Evolutionary conservation across 1,140 invertebrate species (phyloP).

Genomic region (Lepidostoma basale): DNA sequence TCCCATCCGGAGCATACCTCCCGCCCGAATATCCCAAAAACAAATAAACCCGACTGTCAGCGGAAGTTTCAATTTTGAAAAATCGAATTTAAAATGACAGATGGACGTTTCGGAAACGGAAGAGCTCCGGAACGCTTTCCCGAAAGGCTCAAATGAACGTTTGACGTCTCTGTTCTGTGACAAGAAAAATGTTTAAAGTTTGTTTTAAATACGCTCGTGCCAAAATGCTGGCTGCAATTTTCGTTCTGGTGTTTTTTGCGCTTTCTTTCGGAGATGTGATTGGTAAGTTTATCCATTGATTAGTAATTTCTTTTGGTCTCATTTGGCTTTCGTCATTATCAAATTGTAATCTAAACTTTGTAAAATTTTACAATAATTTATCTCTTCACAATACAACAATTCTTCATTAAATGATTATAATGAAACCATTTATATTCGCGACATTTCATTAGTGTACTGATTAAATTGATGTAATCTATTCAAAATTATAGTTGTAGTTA

Average conservation of each 20-base stretch:
- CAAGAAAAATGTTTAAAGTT: conserved; percentile 27
- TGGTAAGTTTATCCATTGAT: conserved; percentile 30
- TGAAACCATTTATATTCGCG: no score
- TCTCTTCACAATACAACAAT: no score
- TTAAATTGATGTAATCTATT: no score
- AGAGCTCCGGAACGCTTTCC: conserved; percentile 9
- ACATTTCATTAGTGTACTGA: no score
- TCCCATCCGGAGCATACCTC: background rate
- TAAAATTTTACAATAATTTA: no score
- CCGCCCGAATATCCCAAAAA: no score
- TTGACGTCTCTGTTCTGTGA: background rate
- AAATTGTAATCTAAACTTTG: no score
- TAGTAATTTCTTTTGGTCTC: no score
- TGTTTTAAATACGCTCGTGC: conserved; percentile 16
- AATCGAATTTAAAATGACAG: conserved; percentile 24
- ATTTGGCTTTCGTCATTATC: no score
- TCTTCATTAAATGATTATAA: no score
- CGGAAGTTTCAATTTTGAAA: conserved; percentile 18
- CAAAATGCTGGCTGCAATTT: conserved; percentile 24
- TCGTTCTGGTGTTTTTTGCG: conserved; percentile 27
- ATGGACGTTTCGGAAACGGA: conserved; percentile 7
- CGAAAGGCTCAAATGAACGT: conserved; percentile 14
- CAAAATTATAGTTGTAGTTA: no score
- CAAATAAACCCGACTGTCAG: background rate
- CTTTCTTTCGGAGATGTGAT: conserved; percentile 25